Conservation (phyloP, 2,113 vertebrate genomes). For the Cygnus atratus region DNA sequence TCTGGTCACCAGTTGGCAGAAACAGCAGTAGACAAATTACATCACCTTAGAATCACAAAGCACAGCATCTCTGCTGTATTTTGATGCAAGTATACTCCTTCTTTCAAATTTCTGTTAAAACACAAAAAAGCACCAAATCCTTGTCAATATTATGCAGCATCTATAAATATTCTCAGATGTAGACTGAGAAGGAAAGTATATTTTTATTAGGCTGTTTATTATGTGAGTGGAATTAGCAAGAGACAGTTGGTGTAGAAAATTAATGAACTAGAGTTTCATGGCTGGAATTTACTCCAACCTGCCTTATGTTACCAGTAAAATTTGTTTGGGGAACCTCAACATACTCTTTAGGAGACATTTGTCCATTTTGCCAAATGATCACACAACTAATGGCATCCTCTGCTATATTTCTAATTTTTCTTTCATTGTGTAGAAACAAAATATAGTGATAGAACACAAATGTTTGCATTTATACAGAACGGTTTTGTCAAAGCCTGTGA, state of each 20-base stretch:
- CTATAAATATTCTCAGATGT: constrained; percentile 70
- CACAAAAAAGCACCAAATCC: neutral
- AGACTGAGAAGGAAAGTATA: constrained; percentile 64
- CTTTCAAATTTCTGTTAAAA: constrained; percentile 17
- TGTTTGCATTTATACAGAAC: neutral
- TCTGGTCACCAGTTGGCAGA: constrained; percentile 74
- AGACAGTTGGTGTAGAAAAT: constrained; percentile 76
- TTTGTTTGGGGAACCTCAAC: constrained; percentile 71
- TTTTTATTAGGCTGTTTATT: constrained; percentile 75
- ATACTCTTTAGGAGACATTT: constrained; percentile 68
- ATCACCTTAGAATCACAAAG: constrained; percentile 68
- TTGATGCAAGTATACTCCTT: neutral
- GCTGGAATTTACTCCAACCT: constrained; percentile 72
- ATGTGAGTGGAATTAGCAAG: constrained; percentile 72
- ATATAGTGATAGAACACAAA: constrained; percentile 19
- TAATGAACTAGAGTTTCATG: constrained; percentile 77
- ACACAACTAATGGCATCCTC: constrained; percentile 45
- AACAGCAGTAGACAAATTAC: constrained; percentile 64
- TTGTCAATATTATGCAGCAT: constrained; percentile 40
- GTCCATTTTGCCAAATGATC: constrained; percentile 67
- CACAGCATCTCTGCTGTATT: constrained; percentile 29
- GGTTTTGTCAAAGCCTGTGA: constrained; percentile 24
- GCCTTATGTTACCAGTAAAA: constrained; percentile 74
- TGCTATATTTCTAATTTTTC: constrained; percentile 20
- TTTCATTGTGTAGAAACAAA: constrained; percentile 37